Conservation (phyloP, 1,140 invertebrate species). For the Cherax quadricarinatus region DNA sequence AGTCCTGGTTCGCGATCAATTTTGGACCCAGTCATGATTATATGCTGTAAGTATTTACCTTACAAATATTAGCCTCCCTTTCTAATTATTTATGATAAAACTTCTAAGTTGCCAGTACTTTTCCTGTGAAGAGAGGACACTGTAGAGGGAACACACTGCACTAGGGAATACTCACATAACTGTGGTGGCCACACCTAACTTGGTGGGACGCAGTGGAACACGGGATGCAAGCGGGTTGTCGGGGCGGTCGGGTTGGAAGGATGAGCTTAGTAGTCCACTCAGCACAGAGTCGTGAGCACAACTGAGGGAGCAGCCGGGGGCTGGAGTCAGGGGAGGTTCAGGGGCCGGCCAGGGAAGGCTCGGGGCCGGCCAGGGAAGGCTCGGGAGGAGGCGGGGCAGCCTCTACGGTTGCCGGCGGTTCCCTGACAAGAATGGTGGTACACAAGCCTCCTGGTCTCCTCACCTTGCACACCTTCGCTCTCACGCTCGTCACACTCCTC, state of each 20-base stretch:
- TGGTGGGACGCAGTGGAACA: not conserved
- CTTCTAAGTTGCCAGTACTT: no score
- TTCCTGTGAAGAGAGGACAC: no score
- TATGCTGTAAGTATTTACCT: no score
- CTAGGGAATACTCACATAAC: not conserved
- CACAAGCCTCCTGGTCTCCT: not conserved
- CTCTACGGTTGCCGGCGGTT: constrained; percentile 21
- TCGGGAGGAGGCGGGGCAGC: not conserved
- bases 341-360: not conserved
- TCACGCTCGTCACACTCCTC: constrained; percentile 2
- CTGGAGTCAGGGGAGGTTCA: no score
- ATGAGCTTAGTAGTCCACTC: constrained; percentile 13
- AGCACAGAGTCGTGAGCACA: constrained; percentile 21
- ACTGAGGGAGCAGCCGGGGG: not conserved
- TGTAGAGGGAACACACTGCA: no score
- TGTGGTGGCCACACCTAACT: not conserved
- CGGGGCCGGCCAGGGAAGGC: not conserved
- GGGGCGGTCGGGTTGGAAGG: not conserved
- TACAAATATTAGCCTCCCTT: no score
- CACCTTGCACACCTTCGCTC: constrained; percentile 12
- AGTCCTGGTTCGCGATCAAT: no score
- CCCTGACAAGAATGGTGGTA: constrained; percentile 17
- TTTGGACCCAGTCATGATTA: no score
- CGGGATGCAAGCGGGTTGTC: not conserved
- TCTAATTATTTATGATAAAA: no score